Conservation (phyloP, 1,140 invertebrate genomes). For the Ylistrum balloti region DNA sequence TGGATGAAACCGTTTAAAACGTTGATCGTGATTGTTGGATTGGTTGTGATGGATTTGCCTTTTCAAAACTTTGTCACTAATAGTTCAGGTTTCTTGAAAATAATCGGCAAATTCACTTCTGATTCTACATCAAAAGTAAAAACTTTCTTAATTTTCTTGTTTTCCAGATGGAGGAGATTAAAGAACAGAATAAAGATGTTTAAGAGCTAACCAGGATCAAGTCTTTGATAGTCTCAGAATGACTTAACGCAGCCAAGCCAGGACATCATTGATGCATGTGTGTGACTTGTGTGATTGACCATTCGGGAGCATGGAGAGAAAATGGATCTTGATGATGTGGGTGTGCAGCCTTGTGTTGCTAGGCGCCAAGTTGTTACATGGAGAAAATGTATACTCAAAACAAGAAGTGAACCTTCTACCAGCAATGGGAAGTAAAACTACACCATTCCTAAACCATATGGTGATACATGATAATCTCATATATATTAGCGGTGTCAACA, state of each 20-base stretch:
- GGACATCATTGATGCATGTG: not conserved
- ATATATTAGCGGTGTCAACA: constrained; percentile 96
- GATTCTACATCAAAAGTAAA: not conserved
- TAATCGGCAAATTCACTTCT: too few species aligned
- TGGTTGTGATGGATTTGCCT: too few species aligned
- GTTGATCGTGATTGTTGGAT: too few species aligned
- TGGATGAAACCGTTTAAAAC: too few species aligned
- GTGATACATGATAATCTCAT: constrained; percentile 95
- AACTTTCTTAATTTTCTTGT: not conserved
- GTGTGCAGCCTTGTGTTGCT: not conserved
- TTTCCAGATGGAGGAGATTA: constrained; percentile 17
- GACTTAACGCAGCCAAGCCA: not conserved
- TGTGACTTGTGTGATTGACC: not conserved
- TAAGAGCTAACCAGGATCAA: not conserved
- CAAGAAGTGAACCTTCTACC: not conserved
- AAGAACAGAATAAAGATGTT: not conserved
- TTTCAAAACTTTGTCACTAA: too few species aligned
- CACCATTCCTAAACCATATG: constrained; percentile 87
- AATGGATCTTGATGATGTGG: not conserved
- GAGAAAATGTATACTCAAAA: constrained; percentile 11
- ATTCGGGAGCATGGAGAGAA: constrained; percentile 26
- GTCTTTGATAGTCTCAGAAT: not conserved
- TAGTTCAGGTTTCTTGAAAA: too few species aligned
- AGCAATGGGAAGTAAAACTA: not conserved
- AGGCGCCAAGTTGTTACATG: constrained; percentile 10